Evolutionary conservation across 2,113 vertebrate genomes (phyloP).

Genomic region (Falco punctatus): DNA sequence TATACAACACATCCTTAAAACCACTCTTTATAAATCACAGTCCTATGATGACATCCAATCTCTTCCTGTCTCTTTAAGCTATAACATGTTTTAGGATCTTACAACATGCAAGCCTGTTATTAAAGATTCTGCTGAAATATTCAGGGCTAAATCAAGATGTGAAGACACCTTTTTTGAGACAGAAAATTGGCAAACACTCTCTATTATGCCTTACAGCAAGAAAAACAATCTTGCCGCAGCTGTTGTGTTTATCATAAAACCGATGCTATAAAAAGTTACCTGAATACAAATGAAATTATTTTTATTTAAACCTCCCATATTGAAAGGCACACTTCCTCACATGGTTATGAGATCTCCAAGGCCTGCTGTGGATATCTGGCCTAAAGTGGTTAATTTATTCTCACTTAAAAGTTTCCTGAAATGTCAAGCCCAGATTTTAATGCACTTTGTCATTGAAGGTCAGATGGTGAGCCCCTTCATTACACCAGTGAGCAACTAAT

Average conservation of each 20-base stretch:
- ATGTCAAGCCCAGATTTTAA: background rate
- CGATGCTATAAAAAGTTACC: constrained; percentile 60
- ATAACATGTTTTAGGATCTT: constrained; percentile 46
- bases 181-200: constrained; percentile 78
- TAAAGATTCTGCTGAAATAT: constrained; percentile 82
- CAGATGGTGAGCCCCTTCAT: background rate
- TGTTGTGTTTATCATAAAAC: constrained; percentile 70
- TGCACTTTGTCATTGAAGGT: background rate
- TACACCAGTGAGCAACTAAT: background rate
- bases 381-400: constrained; percentile 14
- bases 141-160: constrained; percentile 81
- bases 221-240: constrained; percentile 68
- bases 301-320: constrained; percentile 25
- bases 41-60: constrained; percentile 10
- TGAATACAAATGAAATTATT: constrained; percentile 31
- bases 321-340: background rate
- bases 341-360: background rate
- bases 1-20: background rate
- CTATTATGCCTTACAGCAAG: constrained; percentile 73
- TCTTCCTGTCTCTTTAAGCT: constrained; percentile 66
- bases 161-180: constrained; percentile 81
- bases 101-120: constrained; percentile 67
- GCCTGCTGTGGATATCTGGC: background rate
- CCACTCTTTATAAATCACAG: background rate
- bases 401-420: background rate